Base-by-base conservation (phyloP, 2,797 vertebrate genomes). In the Schizopygopsis malacanthus region DNA sequence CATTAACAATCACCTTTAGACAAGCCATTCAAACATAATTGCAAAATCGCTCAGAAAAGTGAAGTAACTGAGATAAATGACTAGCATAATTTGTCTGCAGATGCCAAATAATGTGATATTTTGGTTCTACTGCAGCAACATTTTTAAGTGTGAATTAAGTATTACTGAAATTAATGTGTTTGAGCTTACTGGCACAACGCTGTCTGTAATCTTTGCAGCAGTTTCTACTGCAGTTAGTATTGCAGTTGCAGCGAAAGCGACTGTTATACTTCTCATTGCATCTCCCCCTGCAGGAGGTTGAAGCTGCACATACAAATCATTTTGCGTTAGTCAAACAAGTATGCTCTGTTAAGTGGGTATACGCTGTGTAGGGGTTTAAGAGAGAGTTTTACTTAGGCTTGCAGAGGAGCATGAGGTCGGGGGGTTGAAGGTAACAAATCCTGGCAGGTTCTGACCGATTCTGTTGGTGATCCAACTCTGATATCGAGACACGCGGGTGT, bases 261-360 rank as follows among this genome's bases (percentile, higher is more conserved):
- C 13, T 0, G 22, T 59, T 73, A 33, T 20, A 81, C 28, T 15
- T 50, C 41, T 85, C 84, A 52, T 81, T 85, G 67, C 77, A 85
- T 80, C 84, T 80, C 11, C 77, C 43, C 6, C 4, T n/a, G 41
- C 73, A 73, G 45, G 71, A 82, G 22, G 75, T 78, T 77, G 59
- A 71, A n/a, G 16, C 84, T 70, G 52, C 5, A 67, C 22, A 85
- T 92, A 95, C 89, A 87, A 93, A 94, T 89, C 94, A 95, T 47
- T 47, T 13, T 47, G 61, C 94, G 94, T 90, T 97, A 97, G 7
- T 56, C 59, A 69, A 25, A 25, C 6, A 16, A 22, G 5, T 41
- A 12, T 76, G 16, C 20, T 67, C 15, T 73, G 5, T 28, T 28
- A 59, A 16, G 12, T 41, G 3, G 18, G 18, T 56, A 59, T 5